Percentiles rank a stretch among this genome's conserved stretches.
phyloP scores from a whole-genome alignment of 2,797 vertebrate genomes.

The Podarcis lilfordi region DNA sequence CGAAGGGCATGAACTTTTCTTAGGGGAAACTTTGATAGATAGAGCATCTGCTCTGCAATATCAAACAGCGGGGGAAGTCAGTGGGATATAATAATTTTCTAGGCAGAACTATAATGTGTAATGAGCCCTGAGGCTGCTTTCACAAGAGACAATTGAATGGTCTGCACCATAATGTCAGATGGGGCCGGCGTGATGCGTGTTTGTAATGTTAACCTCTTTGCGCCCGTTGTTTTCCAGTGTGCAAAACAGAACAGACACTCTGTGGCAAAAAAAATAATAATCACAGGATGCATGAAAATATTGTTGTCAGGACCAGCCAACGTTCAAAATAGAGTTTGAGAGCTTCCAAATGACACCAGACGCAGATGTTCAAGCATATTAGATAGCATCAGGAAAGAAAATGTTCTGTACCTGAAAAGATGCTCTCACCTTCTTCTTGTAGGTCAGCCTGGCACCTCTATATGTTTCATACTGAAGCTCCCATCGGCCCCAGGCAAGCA shows the following conservation, averaged over 20 bases:
- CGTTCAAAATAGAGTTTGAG: too few relatives aligned
- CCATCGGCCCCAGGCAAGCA: too few relatives aligned
- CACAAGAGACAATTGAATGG: neutral
- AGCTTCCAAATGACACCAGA: neutral
- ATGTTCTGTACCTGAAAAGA: neutral
- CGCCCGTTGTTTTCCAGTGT: neutral
- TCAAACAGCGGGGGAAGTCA: neutral
- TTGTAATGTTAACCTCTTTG: neutral
- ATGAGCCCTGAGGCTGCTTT: neutral
- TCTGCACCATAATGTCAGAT: neutral
- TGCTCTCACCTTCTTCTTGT: neutral
- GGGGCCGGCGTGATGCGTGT: neutral
- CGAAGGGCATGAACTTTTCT: neutral
- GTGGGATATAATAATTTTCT: neutral
- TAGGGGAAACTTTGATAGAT: neutral
- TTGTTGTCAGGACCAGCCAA: neutral
- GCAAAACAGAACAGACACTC: neutral
- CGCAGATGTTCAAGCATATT: neutral
- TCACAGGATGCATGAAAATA: too few relatives aligned
- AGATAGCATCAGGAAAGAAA: neutral
- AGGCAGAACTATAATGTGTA: neutral
- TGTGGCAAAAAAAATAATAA: neutral
- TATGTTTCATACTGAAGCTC: too few relatives aligned
- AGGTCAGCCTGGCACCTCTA: neutral
- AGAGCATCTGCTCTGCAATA: neutral